These are phyloP conservation scores for Isotomurus palustris DNA, from an alignment of 2,888 invertebrate genomes.

Conservation along the genomic window DNA sequence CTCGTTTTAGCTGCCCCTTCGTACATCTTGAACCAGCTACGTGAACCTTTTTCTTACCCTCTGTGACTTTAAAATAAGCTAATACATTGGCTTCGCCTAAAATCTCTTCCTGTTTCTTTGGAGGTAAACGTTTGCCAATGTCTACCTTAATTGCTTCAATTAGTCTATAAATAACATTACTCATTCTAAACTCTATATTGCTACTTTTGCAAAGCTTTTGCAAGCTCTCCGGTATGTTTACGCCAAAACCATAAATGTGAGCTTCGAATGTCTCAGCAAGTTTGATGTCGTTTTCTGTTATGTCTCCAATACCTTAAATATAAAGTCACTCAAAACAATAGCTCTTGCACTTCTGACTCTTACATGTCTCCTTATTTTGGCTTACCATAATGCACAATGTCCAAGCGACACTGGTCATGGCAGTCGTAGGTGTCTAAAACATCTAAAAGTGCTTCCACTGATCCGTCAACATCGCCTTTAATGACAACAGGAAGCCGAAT, in stretches of 20 bases:
- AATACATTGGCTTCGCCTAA: slow-evolving; percentile 81
- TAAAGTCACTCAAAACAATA: background rate
- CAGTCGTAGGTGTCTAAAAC: slow-evolving; percentile 77
- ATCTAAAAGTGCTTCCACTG: slow-evolving; percentile 90
- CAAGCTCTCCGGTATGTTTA: slow-evolving; percentile 54
- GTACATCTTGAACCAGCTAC: slow-evolving; percentile 85
- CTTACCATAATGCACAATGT: slow-evolving; percentile 76
- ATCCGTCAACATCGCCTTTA: slow-evolving; percentile 86
- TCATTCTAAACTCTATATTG: slow-evolving; percentile 60
- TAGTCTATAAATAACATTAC: slow-evolving; percentile 89
- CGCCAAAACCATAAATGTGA: slow-evolving; percentile 84
- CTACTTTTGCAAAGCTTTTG: slow-evolving; percentile 55
- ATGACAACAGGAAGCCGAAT: slow-evolving; percentile 34
- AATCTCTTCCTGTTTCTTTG: slow-evolving; percentile 67
- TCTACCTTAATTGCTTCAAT: slow-evolving; percentile 82
- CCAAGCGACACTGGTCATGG: slow-evolving; percentile 65
- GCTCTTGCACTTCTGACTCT: too few relatives aligned
- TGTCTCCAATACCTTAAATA: slow-evolving; percentile 63
- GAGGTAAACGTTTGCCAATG: slow-evolving; percentile 68
- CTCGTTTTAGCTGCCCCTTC: slow-evolving; percentile 68
- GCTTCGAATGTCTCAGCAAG: slow-evolving; percentile 71
- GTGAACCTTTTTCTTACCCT: slow-evolving; percentile 71
- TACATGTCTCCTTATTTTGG: too few relatives aligned
- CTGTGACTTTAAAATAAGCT: slow-evolving; percentile 74
- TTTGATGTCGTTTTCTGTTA: slow-evolving; percentile 78